Percentiles rank a stretch among this genome's conserved stretches.
Evolutionary conservation across 2,113 vertebrate genomes (phyloP).

Genomic region (Taxidea taxus): DNA sequence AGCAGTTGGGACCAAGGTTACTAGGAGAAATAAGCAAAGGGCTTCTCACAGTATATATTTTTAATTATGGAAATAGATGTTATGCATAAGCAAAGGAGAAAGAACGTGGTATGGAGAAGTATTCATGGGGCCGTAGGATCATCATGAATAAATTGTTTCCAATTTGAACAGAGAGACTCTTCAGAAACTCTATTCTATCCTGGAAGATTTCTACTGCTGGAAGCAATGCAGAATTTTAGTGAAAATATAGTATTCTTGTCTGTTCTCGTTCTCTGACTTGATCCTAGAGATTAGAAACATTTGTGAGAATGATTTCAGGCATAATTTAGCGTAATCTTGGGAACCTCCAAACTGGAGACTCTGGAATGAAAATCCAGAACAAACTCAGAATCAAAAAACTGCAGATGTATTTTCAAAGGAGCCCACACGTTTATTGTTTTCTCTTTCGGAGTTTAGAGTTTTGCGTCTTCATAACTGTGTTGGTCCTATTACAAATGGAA

Average conservation of each 20-base stretch:
- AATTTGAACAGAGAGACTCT: not conserved
- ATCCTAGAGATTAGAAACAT: not conserved
- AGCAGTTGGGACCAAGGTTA: not conserved
- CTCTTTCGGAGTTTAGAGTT: not conserved
- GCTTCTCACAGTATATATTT: not conserved
- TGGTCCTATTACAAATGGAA: not conserved
- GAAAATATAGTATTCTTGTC: not conserved
- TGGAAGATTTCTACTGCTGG: not conserved
- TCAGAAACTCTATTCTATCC: not conserved
- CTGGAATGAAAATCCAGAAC: not conserved
- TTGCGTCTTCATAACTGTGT: not conserved
- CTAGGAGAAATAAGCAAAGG: not conserved
- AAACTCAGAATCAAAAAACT: not conserved
- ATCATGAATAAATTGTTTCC: not conserved
- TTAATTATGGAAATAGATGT: not conserved
- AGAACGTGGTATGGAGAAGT: rapidly evolving
- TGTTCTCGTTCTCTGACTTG: not conserved
- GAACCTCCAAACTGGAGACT: not conserved
- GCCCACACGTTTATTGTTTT: not conserved
- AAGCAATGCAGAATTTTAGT: not conserved
- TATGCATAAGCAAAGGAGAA: not conserved
- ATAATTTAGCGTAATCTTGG: not conserved
- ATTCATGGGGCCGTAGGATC: not conserved
- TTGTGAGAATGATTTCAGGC: not conserved
- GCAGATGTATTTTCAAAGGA: not conserved